phyloP scores from a whole-genome alignment of 2,113 vertebrate species.

The Eurystomus gularis region DNA sequence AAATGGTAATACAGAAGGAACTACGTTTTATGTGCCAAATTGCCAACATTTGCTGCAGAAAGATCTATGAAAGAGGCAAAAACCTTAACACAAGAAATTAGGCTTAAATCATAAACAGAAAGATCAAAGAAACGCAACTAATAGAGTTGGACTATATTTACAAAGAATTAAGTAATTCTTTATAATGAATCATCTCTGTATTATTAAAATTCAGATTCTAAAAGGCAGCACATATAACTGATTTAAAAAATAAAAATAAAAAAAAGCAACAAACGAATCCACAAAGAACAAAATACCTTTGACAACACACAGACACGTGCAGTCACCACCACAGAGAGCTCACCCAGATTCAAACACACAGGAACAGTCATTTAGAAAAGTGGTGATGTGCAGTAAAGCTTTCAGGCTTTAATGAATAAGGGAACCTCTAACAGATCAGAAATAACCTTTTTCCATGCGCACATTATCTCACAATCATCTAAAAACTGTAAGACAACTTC shows the following conservation, averaged over 20 bases:
- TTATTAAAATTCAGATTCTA: background rate
- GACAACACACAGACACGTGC: background rate
- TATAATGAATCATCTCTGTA: background rate
- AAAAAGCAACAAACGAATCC: background rate
- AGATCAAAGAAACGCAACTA: background rate
- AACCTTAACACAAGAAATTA: background rate
- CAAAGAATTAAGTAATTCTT: background rate
- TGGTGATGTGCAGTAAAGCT: background rate
- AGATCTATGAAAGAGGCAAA: background rate
- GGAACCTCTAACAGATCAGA: background rate
- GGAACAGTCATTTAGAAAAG: background rate
- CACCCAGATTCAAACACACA: background rate
- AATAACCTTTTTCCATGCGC: background rate
- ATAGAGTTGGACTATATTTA: background rate
- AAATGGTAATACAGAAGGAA: background rate
- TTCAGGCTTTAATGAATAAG: background rate
- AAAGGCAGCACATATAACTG: background rate
- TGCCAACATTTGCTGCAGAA: background rate
- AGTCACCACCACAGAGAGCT: background rate
- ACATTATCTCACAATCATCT: background rate
- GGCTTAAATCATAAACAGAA: background rate
- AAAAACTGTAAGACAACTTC: background rate
- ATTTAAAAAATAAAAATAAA: background rate
- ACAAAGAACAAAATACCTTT: background rate
- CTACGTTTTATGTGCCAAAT: background rate